Evolutionary conservation across 53 echinoderm and acorn worm species (phyloP), one percentile per base, ranked within the genome.

Genomic region (Zoroaster sp.): DNA sequence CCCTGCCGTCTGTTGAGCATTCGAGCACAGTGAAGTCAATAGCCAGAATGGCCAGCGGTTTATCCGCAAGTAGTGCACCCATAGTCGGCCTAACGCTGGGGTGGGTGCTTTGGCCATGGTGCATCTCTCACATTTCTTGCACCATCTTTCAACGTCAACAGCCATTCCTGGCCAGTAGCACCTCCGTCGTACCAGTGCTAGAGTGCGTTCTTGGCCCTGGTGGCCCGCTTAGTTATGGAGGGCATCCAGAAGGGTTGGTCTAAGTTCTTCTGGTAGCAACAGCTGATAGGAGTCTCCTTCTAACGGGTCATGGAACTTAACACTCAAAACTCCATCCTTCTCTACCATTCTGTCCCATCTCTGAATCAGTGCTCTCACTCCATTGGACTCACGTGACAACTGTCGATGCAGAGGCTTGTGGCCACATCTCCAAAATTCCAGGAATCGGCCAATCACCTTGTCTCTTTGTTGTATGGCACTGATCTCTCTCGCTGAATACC

Each of bases 111-210:
- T 75, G 4, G 75, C 73, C 15, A 86, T 40, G 3, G 82, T 46
- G 73, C 77, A 90, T 31, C 75, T 4, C 14, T 85, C 75, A 21
- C 90, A 90, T 36, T 74, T 14, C 17, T 85, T 74, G 43, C 90
- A 85, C 75, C 85, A 85, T n/a, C 38, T 36, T 4, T 72, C 33
- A 20, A 74, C 75, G 44, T 66, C n/a, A 40, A 11, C 43, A 14
- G 73, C 41, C 85, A 83, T 74, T 40, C 72, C 47, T 0, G 66
- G 83, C 83, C 40, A 45, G 47, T 35, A 59, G n/a, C 51, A 90
- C 21, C 28, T 23, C 14, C 43, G 40, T 32, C 66, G 18, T 1
- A 75, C 18, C 34, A 75, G 18, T 37, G 72, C 38, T 1, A 75
- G 42, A 12, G 86, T 90, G 23, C 66, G 18, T 40, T 90, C 86